Base-by-base conservation (phyloP, 2,888 invertebrate genomes). In the Pharmacophagus antenor region DNA sequence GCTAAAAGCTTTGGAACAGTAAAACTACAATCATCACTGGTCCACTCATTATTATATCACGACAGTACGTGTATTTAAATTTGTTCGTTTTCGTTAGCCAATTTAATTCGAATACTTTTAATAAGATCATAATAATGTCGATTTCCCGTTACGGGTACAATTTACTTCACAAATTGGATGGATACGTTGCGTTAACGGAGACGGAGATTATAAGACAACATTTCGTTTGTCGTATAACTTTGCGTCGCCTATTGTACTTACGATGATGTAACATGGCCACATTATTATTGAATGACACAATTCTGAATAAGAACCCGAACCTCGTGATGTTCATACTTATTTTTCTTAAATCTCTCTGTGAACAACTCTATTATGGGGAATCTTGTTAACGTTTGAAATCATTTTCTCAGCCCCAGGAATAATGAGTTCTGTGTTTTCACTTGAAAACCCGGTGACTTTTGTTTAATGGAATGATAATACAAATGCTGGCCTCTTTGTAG, bases 401-500 rank as follows among this genome's bases (percentile, higher is more conserved):
- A 88, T 88, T 88, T 85, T 85, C 85, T 81, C 79, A 81, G 79
- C 82, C 83, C 80, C 77, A 75, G 84, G 86, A 88, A 88, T 71
- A 88, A 89, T 88, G 88, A 87, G 85, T 85, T 88, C 84, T 85
- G 85, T 85, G 87, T 88, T 89, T 88, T 88, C 85, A 86, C 87
- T 88, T 79, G 86, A 85, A 89, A 88, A 85, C 81, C 84, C 81
- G 83, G 88, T 88, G 88, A 90, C 89, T 88, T 88, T 88, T 89
- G 86, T 88, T 88, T 88, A 90, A 90, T 90, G 89, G 88, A 90
- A 90, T 89, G 86, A 90, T 89, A 90, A 90, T 88, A 89, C 84
- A 78, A 87, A 85, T 85, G 85, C 81, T 87, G 75, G 79, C 83
- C 82, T 84, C 88, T 88, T 86, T 88, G 88, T 88, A 85, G 87